Evolutionary conservation across 2,888 invertebrate genomes (phyloP), one percentile per base, ranked within the genome.

Genomic region (Steinernema hermaphroditum): DNA sequence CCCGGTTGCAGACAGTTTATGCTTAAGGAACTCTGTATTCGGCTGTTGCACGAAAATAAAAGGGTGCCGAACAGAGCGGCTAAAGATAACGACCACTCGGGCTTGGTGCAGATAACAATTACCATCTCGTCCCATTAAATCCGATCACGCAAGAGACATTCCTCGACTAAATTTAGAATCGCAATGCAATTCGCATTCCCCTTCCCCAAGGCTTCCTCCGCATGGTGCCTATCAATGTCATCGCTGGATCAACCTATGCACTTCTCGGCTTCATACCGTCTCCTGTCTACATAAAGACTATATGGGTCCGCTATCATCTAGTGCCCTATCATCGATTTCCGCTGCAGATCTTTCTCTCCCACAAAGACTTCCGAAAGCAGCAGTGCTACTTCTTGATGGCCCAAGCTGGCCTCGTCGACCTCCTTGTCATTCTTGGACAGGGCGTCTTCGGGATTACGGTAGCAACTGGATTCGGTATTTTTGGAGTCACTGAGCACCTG

Each of bases 381-480:
- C 62, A 29, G 34, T 62, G 62, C 62, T 62, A 62, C 32, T 32
- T 29, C 62, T 12, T 62, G 4, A 62, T 62, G 62, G 62, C 62
- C 1, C 62, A 62, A 62, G 27, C 32, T 8, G 62, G 32, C 1
- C 2, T 62, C 12, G 29, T 62, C 29, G 62, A 62, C n/a, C 16
- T 24, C 2, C 2, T 62, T 2, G 62, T 62, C 29, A 32, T 29
- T 16, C 32, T 62, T 6, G 62, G 62, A 16, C 32, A 62, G 16
- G 62, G 62, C 1, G n/a, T 32, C 32, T 62, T 32, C 14, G 62
- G 62, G 19, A 62, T 62, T 16, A 62, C 62, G 1, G 19, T 62
- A 9, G 62, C 62, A 29, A 62, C 62, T 16, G 19, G 16, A 1
- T 32, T 32, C 27, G 16, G 4, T 1, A 29, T 62, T 1, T 62